Evolutionary conservation across 2,113 vertebrate genomes (phyloP).

Genomic region (Corythoichthys intestinalis): DNA sequence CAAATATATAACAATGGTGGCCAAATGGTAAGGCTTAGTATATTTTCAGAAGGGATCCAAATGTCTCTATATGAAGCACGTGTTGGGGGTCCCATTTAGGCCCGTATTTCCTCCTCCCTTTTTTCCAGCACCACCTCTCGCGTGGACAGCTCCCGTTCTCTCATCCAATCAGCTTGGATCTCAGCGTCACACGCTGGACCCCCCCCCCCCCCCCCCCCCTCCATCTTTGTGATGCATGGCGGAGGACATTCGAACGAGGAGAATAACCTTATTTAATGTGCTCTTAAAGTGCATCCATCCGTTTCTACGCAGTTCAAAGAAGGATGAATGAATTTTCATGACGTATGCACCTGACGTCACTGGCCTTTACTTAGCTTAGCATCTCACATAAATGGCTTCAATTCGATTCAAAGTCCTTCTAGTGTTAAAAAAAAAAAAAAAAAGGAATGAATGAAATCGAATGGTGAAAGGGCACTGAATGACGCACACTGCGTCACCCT

Average conservation of each 20-base stretch:
- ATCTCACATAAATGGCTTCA: not conserved
- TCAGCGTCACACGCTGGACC: constrained; percentile 46
- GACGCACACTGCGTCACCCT: constrained; percentile 23
- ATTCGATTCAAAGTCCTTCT: not conserved
- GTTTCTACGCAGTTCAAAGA: not conserved
- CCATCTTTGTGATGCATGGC: constrained; percentile 49
- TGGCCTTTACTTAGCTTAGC: not conserved
- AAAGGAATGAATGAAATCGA: not conserved
- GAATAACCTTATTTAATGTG: not conserved
- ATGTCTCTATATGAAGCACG: not conserved
- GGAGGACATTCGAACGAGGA: constrained; percentile 42
- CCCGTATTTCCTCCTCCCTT: not conserved
- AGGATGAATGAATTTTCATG: not conserved
- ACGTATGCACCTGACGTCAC: not conserved
- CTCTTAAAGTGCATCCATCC: constrained; percentile 1
- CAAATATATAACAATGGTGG: not conserved
- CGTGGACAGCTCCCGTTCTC: constrained; percentile 65
- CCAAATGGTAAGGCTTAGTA: too few species aligned
- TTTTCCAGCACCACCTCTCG: constrained; percentile 65
- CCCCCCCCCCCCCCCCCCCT: constrained; percentile 25
- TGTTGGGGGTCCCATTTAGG: not conserved
- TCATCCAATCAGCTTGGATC: constrained; percentile 56
- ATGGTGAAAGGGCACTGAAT: constrained; percentile 37
- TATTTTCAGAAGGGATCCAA: not conserved
- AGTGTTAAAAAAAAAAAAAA: not conserved